Conservation (phyloP, 2,113 vertebrate species). For the Aspiorhynchus laticeps region DNA sequence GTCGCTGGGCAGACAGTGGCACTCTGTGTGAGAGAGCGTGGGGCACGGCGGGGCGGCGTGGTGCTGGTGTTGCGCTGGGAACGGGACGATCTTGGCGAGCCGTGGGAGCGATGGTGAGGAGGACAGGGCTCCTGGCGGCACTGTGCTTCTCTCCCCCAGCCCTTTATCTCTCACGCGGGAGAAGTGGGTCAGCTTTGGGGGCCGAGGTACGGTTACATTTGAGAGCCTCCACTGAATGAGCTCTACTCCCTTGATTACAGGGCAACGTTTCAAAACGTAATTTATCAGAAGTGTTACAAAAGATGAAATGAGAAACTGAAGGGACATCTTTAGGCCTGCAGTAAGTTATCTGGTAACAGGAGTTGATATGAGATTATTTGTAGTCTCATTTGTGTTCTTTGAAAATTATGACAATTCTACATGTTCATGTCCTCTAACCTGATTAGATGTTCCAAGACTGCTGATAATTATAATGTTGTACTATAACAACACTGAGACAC, state of each 20-base stretch:
- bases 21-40: slow-evolving; percentile 49
- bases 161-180: slow-evolving; percentile 55
- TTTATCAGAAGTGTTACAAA: slow-evolving; percentile 40
- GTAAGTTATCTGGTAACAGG: not conserved
- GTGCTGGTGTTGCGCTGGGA: slow-evolving; percentile 49
- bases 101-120: slow-evolving; percentile 53
- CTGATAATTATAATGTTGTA: not conserved
- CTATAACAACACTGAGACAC: not conserved
- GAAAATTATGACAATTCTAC: not conserved
- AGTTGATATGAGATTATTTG: not conserved
- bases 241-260: slow-evolving; percentile 17
- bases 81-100: slow-evolving; percentile 47
- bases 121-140: slow-evolving; percentile 46
- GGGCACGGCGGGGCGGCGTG: slow-evolving; percentile 34
- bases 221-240: slow-evolving; percentile 16
- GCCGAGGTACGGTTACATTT: slow-evolving; percentile 56
- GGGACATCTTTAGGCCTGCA: not conserved
- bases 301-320: slow-evolving; percentile 17
- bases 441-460: not conserved
- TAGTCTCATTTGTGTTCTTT: not conserved
- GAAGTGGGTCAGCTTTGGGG: slow-evolving; percentile 55
- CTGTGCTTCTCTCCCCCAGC: slow-evolving; percentile 52
- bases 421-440: not conserved
- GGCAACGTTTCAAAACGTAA: slow-evolving; percentile 23
- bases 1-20: slow-evolving; percentile 44